Percentiles rank a stretch among this genome's conserved stretches.
Conservation (phyloP, 2,888 invertebrate species). For the Lasioglossum oenotherae region DNA sequence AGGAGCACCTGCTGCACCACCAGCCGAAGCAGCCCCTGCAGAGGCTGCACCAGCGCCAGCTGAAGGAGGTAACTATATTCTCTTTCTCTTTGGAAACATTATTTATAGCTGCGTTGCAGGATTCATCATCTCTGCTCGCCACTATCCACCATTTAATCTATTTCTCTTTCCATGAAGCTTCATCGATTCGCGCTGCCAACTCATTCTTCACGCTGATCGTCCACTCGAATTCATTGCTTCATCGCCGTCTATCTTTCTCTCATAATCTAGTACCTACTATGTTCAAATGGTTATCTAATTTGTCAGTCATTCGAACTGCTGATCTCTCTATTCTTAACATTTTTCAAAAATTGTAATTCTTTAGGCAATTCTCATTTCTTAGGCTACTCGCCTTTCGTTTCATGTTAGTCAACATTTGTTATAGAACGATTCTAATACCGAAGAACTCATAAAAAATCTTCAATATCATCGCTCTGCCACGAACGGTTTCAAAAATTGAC, state of each 20-base stretch:
- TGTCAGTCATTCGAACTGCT: background rate
- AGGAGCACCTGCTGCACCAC: slow-evolving; percentile 72
- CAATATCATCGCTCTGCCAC: no score
- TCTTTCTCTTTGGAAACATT: background rate
- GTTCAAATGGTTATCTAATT: background rate
- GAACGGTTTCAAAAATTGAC: no score
- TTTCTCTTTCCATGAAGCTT: background rate
- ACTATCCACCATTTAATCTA: background rate
- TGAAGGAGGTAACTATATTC: slow-evolving; percentile 36
- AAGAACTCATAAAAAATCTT: no score
- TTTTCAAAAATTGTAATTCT: no score
- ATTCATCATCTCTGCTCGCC: slow-evolving; percentile 5
- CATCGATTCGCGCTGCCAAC: background rate
- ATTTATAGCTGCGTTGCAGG: slow-evolving; percentile 26
- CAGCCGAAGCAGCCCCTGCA: slow-evolving; percentile 60
- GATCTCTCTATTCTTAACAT: background rate
- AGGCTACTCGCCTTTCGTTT: no score
- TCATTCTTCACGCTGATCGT: slow-evolving; percentile 2
- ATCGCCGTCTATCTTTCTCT: background rate
- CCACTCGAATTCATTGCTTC: background rate
- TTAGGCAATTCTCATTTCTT: no score
- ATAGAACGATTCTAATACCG: no score
- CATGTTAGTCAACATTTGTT: no score
- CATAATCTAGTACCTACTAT: background rate
- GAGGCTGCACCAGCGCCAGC: slow-evolving; percentile 56